These are phyloP conservation scores for Centroberyx gerrardi DNA, from an alignment of 2,797 vertebrate genomes.

Conservation along the genomic window DNA sequence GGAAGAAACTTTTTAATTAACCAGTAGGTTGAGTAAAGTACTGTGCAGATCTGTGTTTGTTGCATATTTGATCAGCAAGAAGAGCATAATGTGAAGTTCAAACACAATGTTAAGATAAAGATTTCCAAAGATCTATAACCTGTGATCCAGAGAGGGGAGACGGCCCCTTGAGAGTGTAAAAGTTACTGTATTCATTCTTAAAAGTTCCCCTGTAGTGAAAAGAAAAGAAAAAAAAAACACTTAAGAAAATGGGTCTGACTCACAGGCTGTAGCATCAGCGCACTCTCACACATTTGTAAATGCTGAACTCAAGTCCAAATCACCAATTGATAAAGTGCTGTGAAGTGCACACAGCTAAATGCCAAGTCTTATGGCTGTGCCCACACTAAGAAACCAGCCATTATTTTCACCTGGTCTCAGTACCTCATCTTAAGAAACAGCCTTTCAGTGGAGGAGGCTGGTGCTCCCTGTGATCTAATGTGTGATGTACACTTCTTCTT, in stretches of 20 bases:
- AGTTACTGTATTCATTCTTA: background rate
- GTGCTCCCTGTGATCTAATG: conserved; percentile 6
- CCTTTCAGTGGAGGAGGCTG: background rate
- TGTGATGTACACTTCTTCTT: background rate
- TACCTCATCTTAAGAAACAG: background rate
- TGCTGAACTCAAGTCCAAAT: conserved; percentile 2
- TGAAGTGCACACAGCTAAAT: conserved; percentile 10
- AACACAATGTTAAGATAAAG: no score
- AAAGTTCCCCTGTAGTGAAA: background rate
- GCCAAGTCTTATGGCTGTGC: background rate
- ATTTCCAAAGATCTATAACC: background rate
- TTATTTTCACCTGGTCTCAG: conserved; percentile 1
- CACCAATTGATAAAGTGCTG: background rate
- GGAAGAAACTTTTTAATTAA: conserved; percentile 5
- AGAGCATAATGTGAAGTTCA: no score
- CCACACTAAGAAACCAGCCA: background rate
- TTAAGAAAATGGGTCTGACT: conserved; percentile 13
- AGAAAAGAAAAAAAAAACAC: background rate
- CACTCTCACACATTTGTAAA: conserved; percentile 5
- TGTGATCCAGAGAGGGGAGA: background rate
- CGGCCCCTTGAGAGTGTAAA: background rate
- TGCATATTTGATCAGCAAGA: background rate
- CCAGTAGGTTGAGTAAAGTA: background rate
- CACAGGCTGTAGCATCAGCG: conserved; percentile 8
- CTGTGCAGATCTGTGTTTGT: background rate